Conservation (phyloP, 2,888 invertebrate species). For the Ophion slaviceki region DNA sequence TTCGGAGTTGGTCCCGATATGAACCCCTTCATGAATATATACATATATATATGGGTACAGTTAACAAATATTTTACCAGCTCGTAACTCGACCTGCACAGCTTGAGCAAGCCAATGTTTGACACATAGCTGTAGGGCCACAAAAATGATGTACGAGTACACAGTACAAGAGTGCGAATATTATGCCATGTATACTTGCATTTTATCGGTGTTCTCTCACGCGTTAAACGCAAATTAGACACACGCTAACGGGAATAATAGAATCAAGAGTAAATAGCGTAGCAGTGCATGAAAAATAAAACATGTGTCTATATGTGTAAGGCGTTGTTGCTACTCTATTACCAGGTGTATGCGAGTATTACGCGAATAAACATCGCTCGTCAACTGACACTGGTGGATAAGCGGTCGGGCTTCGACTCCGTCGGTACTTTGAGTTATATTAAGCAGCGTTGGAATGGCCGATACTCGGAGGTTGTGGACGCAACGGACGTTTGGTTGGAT, state of each 20-base stretch:
- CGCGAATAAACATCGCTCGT: too few relatives aligned
- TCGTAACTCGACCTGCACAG: slow-evolving; percentile 50
- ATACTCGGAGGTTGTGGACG: too few relatives aligned
- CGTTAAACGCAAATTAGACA: slow-evolving; percentile 58
- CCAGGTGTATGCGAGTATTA: too few relatives aligned
- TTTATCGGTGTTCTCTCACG: slow-evolving; percentile 50
- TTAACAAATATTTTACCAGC: slow-evolving; percentile 31
- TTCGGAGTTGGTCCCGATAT: neutral
- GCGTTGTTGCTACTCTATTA: neutral
- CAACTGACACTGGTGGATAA: too few relatives aligned
- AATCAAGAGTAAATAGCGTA: slow-evolving; percentile 52
- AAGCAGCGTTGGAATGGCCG: too few relatives aligned
- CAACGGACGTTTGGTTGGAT: too few relatives aligned
- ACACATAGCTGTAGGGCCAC: slow-evolving; percentile 26
- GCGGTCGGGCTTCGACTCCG: too few relatives aligned
- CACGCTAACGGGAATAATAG: slow-evolving; percentile 45
- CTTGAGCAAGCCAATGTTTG: neutral
- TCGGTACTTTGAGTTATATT: too few relatives aligned
- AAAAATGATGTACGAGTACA: slow-evolving; percentile 36
- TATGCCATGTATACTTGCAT: slow-evolving; percentile 19
- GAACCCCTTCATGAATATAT: neutral
- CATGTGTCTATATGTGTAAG: neutral
- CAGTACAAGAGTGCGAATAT: slow-evolving; percentile 48
- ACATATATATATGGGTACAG: neutral
- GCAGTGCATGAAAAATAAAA: neutral